These are phyloP conservation scores for Harpagoxenus sublaevis DNA, from an alignment of 2,888 invertebrate species.

Conservation along the genomic window DNA sequence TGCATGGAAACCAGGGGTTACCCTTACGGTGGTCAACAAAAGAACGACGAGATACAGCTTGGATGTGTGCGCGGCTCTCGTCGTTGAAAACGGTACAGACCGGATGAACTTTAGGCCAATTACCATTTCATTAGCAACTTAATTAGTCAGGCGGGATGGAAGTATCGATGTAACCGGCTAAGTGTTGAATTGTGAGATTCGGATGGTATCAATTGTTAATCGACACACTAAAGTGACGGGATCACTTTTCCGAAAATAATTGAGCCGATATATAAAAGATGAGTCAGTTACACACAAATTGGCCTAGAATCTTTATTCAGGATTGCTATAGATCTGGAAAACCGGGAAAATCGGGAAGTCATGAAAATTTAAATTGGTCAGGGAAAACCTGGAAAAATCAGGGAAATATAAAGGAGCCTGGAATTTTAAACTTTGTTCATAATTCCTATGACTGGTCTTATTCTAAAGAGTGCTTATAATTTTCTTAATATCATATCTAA, in stretches of 20 bases:
- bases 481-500: no score
- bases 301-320: background rate
- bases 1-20: no score
- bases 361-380: no score
- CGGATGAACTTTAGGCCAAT: constrained; percentile 64
- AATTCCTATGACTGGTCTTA: no score
- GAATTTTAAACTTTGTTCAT: no score
- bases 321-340: no score
- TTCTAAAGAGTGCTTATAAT: no score
- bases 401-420: no score
- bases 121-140: constrained; percentile 69
- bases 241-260: constrained; percentile 53
- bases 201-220: background rate
- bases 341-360: no score
- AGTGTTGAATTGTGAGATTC: background rate
- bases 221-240: background rate
- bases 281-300: background rate
- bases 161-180: constrained; percentile 10
- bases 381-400: no score
- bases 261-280: background rate
- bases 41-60: constrained; percentile 15
- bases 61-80: constrained; percentile 6
- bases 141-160: constrained; percentile 65
- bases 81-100: constrained; percentile 27
- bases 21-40: constrained; percentile 49